Conservation (phyloP, 2,797 vertebrate species). For the Rousettus madagascariensis region DNA sequence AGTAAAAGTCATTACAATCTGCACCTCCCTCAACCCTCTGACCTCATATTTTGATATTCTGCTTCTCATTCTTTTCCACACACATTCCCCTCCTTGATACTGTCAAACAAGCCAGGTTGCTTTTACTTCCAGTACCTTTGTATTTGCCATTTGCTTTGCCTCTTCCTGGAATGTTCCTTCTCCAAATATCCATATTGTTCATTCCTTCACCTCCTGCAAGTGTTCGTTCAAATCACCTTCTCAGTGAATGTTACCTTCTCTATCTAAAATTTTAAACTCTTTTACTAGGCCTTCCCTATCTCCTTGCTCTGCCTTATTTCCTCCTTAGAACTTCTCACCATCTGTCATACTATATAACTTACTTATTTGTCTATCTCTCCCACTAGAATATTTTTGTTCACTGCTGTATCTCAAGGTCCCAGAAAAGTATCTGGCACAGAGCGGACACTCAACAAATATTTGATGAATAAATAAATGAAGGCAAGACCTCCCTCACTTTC, state of each 20-base stretch:
- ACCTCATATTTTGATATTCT: neutral
- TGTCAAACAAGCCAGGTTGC: neutral
- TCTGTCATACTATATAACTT: neutral
- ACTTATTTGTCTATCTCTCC: neutral
- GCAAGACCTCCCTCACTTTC: neutral
- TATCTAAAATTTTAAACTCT: neutral
- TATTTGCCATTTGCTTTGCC: neutral
- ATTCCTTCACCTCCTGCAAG: neutral
- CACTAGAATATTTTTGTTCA: conserved; percentile 42
- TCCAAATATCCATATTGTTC: neutral
- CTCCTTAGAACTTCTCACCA: neutral
- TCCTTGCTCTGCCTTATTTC: neutral
- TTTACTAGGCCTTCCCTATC: neutral
- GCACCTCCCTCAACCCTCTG: too few species aligned
- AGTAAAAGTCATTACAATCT: neutral
- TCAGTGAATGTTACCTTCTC: neutral
- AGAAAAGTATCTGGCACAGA: conserved; percentile 36
- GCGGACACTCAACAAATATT: neutral
- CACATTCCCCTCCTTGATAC: neutral
- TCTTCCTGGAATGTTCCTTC: neutral
- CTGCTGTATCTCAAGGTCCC: neutral
- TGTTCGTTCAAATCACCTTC: neutral
- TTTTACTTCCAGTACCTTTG: neutral
- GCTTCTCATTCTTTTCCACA: neutral
- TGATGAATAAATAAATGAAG: conserved; percentile 7